Conservation (phyloP, 2,113 vertebrate species). For the Lethenteron camtschaticum region DNA sequence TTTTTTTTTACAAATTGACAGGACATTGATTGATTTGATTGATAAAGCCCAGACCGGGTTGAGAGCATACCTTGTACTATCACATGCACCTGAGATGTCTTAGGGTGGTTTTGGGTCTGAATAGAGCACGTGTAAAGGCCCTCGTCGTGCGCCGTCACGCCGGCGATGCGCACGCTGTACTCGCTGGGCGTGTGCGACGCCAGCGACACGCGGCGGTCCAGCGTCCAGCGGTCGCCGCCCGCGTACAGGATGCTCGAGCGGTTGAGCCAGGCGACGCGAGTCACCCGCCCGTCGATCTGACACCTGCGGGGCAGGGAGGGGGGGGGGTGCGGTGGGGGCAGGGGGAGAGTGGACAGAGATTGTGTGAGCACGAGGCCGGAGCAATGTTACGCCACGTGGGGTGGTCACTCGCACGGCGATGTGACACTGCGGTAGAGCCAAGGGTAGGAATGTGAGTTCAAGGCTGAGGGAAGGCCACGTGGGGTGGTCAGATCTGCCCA, state of each 20-base stretch:
- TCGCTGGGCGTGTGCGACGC: constrained; percentile 46
- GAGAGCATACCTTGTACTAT: constrained; percentile 52
- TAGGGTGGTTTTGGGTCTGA: constrained; percentile 55
- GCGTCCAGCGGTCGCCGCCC: constrained; percentile 62
- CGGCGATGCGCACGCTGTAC: constrained; percentile 53
- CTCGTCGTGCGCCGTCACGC: constrained; percentile 47
- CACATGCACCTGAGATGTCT: constrained; percentile 56
- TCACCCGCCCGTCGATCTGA: constrained; percentile 56
- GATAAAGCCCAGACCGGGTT: not conserved
- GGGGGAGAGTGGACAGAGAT: too few relatives aligned
- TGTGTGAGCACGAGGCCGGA: too few relatives aligned
- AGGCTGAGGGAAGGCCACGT: too few relatives aligned
- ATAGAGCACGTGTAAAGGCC: constrained; percentile 67
- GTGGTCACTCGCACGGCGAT: too few relatives aligned
- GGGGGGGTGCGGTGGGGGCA: not conserved
- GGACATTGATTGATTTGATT: too few relatives aligned
- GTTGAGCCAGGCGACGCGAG: constrained; percentile 67
- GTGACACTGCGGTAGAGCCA: too few relatives aligned
- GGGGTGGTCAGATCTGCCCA: too few relatives aligned
- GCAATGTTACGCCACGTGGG: too few relatives aligned
- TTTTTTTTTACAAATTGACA: too few relatives aligned
- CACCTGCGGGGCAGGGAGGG: constrained; percentile 24
- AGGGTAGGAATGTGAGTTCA: too few relatives aligned
- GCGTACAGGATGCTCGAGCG: constrained; percentile 69
- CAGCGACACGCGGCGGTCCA: constrained; percentile 46